Evolutionary conservation across 2,797 vertebrate genomes (phyloP), one percentile per base, ranked within the genome.

Genomic region (Acanthurus tractus): DNA sequence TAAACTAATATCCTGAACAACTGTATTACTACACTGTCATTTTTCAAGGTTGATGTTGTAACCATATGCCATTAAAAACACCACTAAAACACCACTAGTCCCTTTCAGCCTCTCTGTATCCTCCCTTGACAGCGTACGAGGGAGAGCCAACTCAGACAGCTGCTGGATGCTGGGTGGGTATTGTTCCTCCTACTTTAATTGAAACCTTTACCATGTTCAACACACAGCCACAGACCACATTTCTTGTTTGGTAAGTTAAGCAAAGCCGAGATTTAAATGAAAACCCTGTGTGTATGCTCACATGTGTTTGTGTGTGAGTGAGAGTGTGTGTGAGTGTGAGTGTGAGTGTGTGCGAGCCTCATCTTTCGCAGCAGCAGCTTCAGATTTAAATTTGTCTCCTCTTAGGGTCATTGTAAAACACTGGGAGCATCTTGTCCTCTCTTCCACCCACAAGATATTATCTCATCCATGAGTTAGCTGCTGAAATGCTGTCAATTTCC

Each of bases 401-500:
- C 88, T 90, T 90, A 84, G 89, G 89, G 91, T 92, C 88, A 86
- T 78, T 90, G 90, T 92, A 91, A 93, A 94, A 94, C 92, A 93
- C 87, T 90, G 83, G 89, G 87, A 92, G 92, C 88, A 92, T 94
- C 89, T 89, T 92, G 90, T 93, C 93, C 92, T 92, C 86, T 93
- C 88, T 88, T 92, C 90, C 93, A 94, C 92, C 94, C 91, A 92
- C 90, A 87, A 93, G 86, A 92, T 94, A 93, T 93, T 92, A 94
- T 94, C 92, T 94, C 93, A 92, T 94, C 92, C 91, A 83, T 88
- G 91, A 90, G 91, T 93, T 93, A 90, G 94, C 93, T 93, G 91
- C 89, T 88, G 92, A 94, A 93, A 93, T 81, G 81, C 89, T 75
- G 88, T 90, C 89, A 91, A 90, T 92, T 92, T 93, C 89, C 90